These are phyloP conservation scores for Netelia fuscicornis DNA, from an alignment of 2,888 invertebrate species.

Conservation along the genomic window DNA sequence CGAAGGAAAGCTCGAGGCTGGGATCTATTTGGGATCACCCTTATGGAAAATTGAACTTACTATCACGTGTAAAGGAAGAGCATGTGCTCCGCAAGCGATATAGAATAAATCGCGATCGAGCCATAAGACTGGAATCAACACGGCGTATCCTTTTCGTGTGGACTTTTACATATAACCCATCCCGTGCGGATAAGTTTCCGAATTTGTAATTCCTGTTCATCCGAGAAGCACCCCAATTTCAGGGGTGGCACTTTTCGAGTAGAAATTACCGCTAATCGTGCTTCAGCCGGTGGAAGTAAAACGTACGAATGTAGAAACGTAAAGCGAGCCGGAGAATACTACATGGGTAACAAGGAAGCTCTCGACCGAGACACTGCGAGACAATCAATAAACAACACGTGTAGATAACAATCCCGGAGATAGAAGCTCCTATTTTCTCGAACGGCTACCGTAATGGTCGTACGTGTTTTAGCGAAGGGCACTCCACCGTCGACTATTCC, in stretches of 20 bases:
- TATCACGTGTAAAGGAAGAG: no score
- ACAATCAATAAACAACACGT: conserved; percentile 84
- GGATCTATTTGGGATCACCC: no score
- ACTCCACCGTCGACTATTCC: conserved; percentile 67
- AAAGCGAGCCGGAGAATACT: conserved; percentile 38
- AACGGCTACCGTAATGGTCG: conserved; percentile 81
- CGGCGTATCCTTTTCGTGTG: no score
- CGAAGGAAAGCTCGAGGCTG: no score
- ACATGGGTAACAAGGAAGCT: conserved; percentile 56
- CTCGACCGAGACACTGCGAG: conserved; percentile 80
- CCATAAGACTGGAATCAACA: no score
- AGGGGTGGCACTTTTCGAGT: conserved; percentile 72
- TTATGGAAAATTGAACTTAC: no score
- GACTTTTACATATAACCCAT: not conserved
- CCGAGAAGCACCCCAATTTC: conserved; percentile 71
- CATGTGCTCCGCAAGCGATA: no score
- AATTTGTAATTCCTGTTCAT: conserved; percentile 62
- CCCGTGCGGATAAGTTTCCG: conserved; percentile 31
- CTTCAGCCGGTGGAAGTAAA: conserved; percentile 73
- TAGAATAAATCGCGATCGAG: no score
- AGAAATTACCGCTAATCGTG: conserved; percentile 81
- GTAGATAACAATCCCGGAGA: conserved; percentile 83
- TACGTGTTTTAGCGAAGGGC: conserved; percentile 79
- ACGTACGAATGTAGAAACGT: conserved; percentile 62
- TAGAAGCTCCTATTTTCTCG: conserved; percentile 82